phyloP scores from a whole-genome alignment of 2,797 vertebrate species.

The Rhadinocentrus ornatus region DNA sequence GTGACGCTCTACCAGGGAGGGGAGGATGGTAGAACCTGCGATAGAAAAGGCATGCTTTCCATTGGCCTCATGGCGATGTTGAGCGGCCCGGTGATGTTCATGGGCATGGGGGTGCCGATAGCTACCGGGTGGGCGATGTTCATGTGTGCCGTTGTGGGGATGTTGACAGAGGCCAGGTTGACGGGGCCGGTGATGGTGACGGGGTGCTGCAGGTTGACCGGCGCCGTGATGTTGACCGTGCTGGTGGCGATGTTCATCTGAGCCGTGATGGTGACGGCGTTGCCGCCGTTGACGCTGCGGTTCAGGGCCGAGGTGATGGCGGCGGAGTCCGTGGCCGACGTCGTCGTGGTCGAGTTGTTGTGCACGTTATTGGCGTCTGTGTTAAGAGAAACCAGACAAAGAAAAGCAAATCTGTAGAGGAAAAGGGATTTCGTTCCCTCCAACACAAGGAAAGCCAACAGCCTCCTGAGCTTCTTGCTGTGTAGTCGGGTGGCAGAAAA shows the following conservation, averaged over 20 bases:
- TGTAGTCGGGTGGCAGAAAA: slow-evolving; percentile 57
- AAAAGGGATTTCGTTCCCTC: slow-evolving; percentile 13
- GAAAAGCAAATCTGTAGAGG: slow-evolving; percentile 13
- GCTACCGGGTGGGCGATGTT: slow-evolving; percentile 96
- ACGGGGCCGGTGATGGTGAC: slow-evolving; percentile 97
- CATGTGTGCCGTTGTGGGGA: slow-evolving; percentile 86
- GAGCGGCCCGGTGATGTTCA: slow-evolving; percentile 89
- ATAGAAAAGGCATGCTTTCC: slow-evolving; percentile 91
- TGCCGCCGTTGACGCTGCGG: slow-evolving; percentile 66
- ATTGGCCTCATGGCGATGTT: slow-evolving; percentile 96
- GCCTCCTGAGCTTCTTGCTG: slow-evolving; percentile 44
- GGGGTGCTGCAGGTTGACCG: slow-evolving; percentile 93
- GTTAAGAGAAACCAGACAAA: slow-evolving; percentile 6
- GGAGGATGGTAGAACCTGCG: slow-evolving; percentile 95
- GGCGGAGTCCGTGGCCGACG: slow-evolving; percentile 69
- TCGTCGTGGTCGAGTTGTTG: slow-evolving; percentile 73
- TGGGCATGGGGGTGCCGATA: slow-evolving; percentile 93
- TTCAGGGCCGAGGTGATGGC: slow-evolving; percentile 77
- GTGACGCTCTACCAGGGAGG: slow-evolving; percentile 90
- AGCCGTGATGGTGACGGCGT: slow-evolving; percentile 94
- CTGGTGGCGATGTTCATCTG: slow-evolving; percentile 97
- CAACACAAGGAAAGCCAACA: slow-evolving; percentile 41
- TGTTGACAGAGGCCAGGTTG: slow-evolving; percentile 89
- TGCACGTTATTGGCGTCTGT: slow-evolving; percentile 81
- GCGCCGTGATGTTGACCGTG: slow-evolving; percentile 94